Conservation (phyloP, 2,113 vertebrate species). For the Verasper variegatus region DNA sequence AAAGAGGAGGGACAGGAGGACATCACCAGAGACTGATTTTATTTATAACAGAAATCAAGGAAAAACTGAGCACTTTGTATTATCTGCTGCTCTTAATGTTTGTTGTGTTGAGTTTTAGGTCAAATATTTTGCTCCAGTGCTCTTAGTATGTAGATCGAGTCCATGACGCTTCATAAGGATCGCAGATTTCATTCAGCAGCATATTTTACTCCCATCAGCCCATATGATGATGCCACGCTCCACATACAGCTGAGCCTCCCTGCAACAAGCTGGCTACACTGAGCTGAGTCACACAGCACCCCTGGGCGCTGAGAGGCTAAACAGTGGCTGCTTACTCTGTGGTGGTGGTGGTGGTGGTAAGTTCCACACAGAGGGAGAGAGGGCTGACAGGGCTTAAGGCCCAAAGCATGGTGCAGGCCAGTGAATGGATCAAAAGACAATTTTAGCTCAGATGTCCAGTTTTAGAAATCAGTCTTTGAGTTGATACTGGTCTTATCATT, state of each 20-base stretch:
- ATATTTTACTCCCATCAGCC: background rate
- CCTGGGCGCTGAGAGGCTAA: constrained; percentile 1
- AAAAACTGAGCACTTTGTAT: background rate
- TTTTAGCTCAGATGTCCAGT: background rate
- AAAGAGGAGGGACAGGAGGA: background rate
- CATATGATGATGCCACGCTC: constrained; percentile 25
- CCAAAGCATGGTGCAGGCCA: background rate
- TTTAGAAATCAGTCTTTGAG: background rate
- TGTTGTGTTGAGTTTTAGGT: too few species aligned
- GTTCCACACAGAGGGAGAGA: constrained; percentile 23
- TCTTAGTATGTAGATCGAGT: too few species aligned
- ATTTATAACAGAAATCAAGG: too few species aligned
- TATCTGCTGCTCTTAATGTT: too few species aligned
- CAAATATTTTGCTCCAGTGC: too few species aligned
- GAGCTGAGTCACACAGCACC: constrained; percentile 44
- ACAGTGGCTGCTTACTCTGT: background rate
- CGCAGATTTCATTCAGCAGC: constrained; percentile 34
- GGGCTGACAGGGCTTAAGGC: background rate
- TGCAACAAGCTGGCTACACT: constrained; percentile 10
- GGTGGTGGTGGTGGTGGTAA: background rate
- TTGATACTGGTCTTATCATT: too few species aligned
- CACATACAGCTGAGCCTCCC: constrained; percentile 30
- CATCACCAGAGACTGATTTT: background rate
- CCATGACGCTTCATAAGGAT: background rate
- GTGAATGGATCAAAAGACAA: background rate